Evolutionary conservation across 2,888 invertebrate species (phyloP).

Genomic region (Lasioglossum leucozonium): DNA sequence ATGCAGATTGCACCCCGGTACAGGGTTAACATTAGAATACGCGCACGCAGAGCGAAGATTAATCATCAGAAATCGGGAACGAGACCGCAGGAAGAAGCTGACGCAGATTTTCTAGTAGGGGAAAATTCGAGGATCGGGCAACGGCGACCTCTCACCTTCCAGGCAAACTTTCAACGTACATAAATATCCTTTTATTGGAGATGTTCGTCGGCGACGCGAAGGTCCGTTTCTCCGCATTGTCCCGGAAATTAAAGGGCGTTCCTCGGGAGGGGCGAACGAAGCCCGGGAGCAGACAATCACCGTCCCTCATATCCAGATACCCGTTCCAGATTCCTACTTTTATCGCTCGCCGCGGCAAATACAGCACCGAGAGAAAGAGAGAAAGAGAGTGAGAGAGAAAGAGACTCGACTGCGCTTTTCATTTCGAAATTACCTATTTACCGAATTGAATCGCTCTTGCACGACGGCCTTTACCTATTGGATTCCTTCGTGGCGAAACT

Average conservation of each 20-base stretch:
- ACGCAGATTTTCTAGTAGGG: neutral
- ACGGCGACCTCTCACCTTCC: neutral
- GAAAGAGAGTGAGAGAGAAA: neutral
- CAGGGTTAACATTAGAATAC: no score
- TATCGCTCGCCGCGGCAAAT: constrained; percentile 43
- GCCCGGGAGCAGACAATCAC: constrained; percentile 59
- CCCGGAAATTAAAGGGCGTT: constrained; percentile 73
- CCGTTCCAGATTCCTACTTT: constrained; percentile 60
- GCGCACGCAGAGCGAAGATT: no score
- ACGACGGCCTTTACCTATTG: constrained; percentile 54
- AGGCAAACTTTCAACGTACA: constrained; percentile 59
- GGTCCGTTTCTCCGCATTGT: constrained; percentile 64
- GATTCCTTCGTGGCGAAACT: constrained; percentile 59
- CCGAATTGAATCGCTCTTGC: constrained; percentile 57
- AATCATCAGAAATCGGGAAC: neutral
- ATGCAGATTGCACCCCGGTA: no score
- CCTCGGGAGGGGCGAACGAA: constrained; percentile 20
- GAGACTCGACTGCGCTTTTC: constrained; percentile 21
- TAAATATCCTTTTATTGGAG: constrained; percentile 68
- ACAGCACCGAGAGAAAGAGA: neutral
- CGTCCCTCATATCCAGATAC: constrained; percentile 63
- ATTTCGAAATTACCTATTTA: constrained; percentile 73
- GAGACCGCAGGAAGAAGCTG: neutral
- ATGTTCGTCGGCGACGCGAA: constrained; percentile 56
- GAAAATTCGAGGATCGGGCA: neutral